Evolutionary conservation across 2,797 vertebrate genomes (phyloP).

Genomic region (Pitangus sulphuratus): DNA sequence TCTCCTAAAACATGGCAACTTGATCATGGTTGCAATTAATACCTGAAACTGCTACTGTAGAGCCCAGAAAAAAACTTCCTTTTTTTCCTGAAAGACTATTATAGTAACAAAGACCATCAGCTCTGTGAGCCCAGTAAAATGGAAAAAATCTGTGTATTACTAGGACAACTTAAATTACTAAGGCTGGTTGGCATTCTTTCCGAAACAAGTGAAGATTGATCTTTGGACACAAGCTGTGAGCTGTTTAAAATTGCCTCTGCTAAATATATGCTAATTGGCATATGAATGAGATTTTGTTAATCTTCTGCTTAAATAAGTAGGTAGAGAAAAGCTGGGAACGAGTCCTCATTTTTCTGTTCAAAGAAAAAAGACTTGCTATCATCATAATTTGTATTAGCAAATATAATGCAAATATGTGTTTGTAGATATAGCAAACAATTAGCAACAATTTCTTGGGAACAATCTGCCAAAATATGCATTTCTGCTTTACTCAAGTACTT

Average conservation of each 20-base stretch:
- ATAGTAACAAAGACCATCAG: background rate
- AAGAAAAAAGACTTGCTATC: background rate
- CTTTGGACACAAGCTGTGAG: constrained; percentile 29
- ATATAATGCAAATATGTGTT: background rate
- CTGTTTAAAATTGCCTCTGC: constrained; percentile 20
- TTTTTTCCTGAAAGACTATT: background rate
- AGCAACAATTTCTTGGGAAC: background rate
- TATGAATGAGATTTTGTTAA: background rate
- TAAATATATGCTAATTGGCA: constrained; percentile 22
- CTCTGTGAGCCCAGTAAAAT: background rate
- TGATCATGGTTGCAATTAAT: background rate
- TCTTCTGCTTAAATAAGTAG: constrained; percentile 3
- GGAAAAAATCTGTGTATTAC: background rate
- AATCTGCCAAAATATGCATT: background rate
- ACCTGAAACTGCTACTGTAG: background rate
- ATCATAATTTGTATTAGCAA: background rate
- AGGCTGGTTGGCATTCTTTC: background rate
- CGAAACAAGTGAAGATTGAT: background rate
- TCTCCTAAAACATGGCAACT: background rate
- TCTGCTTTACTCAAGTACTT: background rate
- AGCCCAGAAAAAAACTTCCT: background rate
- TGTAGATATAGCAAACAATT: background rate
- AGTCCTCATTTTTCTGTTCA: background rate
- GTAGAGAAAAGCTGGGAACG: background rate
- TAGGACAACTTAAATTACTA: background rate